Evolutionary conservation across 2,797 vertebrate genomes (phyloP).

Genomic region (Australoheros facetus): DNA sequence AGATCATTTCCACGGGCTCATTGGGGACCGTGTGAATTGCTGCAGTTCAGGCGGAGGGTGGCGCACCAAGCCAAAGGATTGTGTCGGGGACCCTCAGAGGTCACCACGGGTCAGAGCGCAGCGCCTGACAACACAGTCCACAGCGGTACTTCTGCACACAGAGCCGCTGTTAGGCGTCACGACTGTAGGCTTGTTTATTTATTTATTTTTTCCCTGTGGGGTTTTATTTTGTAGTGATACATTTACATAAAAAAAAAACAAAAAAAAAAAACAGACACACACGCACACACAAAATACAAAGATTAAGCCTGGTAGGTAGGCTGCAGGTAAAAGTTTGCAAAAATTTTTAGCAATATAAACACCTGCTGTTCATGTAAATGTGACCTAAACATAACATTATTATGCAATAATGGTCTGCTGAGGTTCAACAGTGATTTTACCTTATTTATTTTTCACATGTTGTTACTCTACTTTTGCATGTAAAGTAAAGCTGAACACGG

Average conservation of each 20-base stretch:
- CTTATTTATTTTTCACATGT: neutral
- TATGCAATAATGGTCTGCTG: neutral
- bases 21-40: slow-evolving; percentile 75
- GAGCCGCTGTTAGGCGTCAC: slow-evolving; percentile 27
- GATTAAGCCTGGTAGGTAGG: too few species aligned
- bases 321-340: neutral
- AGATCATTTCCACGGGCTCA: slow-evolving; percentile 35
- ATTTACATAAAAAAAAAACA: neutral
- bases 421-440: too few species aligned
- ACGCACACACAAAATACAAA: neutral
- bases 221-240: neutral
- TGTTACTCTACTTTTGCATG: neutral
- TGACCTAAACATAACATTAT: neutral
- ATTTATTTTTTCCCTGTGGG: neutral
- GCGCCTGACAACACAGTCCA: slow-evolving; percentile 73
- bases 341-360: neutral
- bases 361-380: neutral
- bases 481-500: neutral
- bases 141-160: slow-evolving; percentile 20
- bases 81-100: slow-evolving; percentile 64
- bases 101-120: slow-evolving; percentile 80
- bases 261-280: too few species aligned
- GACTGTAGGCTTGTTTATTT: slow-evolving; percentile 18
- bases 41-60: slow-evolving; percentile 78
- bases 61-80: slow-evolving; percentile 80